Conservation (phyloP, 1,140 invertebrate genomes). For the Zaprionus kolodkinae region DNA sequence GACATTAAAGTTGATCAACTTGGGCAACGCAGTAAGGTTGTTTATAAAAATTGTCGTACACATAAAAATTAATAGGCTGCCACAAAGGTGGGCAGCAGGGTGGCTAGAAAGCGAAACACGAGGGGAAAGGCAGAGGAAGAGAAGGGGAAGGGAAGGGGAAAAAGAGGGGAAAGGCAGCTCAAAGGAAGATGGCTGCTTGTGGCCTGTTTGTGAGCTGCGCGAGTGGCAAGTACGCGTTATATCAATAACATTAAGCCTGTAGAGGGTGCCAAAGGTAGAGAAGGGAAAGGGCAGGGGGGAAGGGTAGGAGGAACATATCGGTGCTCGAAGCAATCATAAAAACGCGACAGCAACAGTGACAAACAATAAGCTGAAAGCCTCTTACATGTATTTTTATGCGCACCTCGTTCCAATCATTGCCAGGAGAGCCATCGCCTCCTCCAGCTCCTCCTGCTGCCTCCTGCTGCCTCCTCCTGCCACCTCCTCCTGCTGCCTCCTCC, state of each 20-base stretch:
- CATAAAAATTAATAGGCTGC: constrained; percentile 45
- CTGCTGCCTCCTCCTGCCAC: constrained; percentile 4
- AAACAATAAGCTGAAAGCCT: constrained; percentile 82
- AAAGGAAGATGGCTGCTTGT: not conserved
- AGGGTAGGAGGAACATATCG: not conserved
- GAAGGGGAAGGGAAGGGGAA: too few relatives aligned
- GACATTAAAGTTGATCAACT: constrained; percentile 40
- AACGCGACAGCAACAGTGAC: constrained; percentile 52
- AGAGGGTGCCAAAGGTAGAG: too few relatives aligned
- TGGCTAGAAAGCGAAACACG: not conserved
- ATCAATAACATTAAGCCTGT: constrained; percentile 77
- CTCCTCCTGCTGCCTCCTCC: not conserved
- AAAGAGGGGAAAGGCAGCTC: too few relatives aligned
- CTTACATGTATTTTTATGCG: constrained; percentile 80
- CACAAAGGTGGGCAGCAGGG: constrained; percentile 5
- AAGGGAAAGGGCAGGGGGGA: too few relatives aligned
- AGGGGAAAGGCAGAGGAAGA: not conserved
- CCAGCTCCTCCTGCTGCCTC: not conserved
- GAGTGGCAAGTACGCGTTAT: constrained; percentile 72
- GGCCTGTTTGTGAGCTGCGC: constrained; percentile 25
- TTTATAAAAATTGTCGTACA: constrained; percentile 34
- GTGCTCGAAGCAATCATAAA: constrained; percentile 3
- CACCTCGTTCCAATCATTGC: constrained; percentile 44
- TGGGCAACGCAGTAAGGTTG: constrained; percentile 1
- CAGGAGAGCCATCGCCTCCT: not conserved